A percentile compares a stretch with the other conserved stretches of the same genome.
Conservation (phyloP, 1,140 invertebrate genomes). For the Caerostris extrusa region DNA sequence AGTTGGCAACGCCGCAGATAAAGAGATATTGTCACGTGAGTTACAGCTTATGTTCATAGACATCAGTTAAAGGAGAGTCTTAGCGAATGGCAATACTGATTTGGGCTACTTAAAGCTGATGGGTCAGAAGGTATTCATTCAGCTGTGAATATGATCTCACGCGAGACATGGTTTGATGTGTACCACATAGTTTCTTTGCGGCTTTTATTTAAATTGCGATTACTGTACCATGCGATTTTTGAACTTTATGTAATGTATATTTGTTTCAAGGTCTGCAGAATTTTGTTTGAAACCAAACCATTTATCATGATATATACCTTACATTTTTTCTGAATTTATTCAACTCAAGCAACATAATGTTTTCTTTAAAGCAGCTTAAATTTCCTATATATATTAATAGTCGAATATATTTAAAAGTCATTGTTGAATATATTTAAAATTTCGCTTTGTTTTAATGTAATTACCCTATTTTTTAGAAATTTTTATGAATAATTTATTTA, state of each 20-base stretch:
- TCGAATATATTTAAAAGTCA: too few relatives aligned
- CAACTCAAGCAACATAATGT: too few relatives aligned
- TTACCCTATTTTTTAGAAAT: too few relatives aligned
- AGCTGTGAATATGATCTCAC: neutral
- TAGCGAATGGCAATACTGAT: neutral
- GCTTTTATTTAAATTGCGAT: neutral
- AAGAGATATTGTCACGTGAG: slow-evolving; percentile 60
- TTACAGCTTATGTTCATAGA: slow-evolving; percentile 13
- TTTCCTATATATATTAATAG: too few relatives aligned
- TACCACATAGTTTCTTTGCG: neutral
- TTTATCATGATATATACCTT: neutral
- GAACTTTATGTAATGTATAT: neutral
- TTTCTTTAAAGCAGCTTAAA: too few relatives aligned
- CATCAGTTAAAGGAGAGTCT: neutral
- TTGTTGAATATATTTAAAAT: too few relatives aligned
- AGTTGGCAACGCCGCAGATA: slow-evolving; percentile 38
- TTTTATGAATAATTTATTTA: too few relatives aligned
- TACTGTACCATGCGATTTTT: neutral
- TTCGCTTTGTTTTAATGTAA: too few relatives aligned
- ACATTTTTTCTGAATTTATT: too few relatives aligned
- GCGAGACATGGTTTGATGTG: neutral
- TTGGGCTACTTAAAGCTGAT: slow-evolving; percentile 2
- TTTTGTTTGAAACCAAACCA: neutral
- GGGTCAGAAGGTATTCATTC: slow-evolving; percentile 14
- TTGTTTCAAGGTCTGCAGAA: neutral